Conservation (phyloP, 2,888 invertebrate genomes). For the Platerodrilus igneus region DNA sequence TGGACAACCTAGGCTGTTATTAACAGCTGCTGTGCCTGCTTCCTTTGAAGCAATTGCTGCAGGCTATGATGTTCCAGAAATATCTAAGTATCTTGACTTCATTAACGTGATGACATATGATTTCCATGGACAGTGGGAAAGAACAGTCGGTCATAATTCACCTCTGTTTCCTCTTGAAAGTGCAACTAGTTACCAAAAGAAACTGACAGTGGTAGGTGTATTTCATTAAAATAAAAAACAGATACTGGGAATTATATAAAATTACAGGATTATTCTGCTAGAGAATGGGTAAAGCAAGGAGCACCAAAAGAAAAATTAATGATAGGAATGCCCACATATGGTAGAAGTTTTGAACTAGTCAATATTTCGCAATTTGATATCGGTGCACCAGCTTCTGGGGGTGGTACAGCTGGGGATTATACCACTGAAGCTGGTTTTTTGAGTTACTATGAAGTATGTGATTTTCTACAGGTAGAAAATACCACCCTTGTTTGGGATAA, state of each 20-base stretch:
- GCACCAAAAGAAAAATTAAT: slow-evolving; percentile 90
- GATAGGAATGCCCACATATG: slow-evolving; percentile 94
- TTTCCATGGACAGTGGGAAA: slow-evolving; percentile 93
- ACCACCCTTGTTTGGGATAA: slow-evolving; percentile 94
- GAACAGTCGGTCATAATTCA: slow-evolving; percentile 89
- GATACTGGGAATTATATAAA: too few species aligned
- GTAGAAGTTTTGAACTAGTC: slow-evolving; percentile 82
- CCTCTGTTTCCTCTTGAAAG: slow-evolving; percentile 85
- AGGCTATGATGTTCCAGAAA: slow-evolving; percentile 90
- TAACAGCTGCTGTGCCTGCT: slow-evolving; percentile 86
- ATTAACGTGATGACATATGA: slow-evolving; percentile 95
- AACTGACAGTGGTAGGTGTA: slow-evolving; percentile 76
- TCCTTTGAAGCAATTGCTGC: slow-evolving; percentile 91
- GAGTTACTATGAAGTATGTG: slow-evolving; percentile 93
- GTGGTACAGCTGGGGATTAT: slow-evolving; percentile 80
- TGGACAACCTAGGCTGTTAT: slow-evolving; percentile 62
- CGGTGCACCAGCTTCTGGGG: slow-evolving; percentile 85
- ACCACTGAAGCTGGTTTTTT: slow-evolving; percentile 92
- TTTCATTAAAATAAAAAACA: background rate
- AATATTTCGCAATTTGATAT: slow-evolving; percentile 87
- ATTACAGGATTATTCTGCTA: slow-evolving; percentile 77
- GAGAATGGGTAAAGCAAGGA: slow-evolving; percentile 90
- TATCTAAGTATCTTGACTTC: slow-evolving; percentile 88
- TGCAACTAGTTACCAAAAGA: slow-evolving; percentile 87
- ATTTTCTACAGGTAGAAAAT: slow-evolving; percentile 83